phyloP scores from a whole-genome alignment of 2,113 vertebrate genomes.

The Neotoma lepida region DNA sequence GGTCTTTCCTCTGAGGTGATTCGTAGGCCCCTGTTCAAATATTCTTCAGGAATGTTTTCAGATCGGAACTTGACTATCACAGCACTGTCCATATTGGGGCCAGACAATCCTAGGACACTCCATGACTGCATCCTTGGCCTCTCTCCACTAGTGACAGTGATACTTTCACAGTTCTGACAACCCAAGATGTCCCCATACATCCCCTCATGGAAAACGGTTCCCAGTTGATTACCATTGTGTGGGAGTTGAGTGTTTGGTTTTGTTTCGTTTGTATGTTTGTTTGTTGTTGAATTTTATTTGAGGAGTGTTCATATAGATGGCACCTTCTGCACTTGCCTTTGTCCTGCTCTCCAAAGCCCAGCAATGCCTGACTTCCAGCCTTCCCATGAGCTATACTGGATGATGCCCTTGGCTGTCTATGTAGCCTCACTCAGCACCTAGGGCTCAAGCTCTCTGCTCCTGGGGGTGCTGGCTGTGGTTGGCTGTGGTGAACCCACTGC shows the following conservation, averaged over 20 bases:
- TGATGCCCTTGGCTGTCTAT: background rate
- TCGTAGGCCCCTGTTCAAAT: background rate
- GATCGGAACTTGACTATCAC: background rate
- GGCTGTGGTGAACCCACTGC: background rate
- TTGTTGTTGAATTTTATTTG: background rate
- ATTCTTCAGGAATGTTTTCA: background rate
- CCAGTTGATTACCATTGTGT: background rate
- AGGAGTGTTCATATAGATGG: background rate
- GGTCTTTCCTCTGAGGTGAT: background rate
- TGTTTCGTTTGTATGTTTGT: background rate
- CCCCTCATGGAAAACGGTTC: background rate
- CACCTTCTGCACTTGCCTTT: background rate
- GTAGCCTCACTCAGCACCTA: background rate
- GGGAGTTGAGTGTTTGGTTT: background rate
- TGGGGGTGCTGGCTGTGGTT: background rate
- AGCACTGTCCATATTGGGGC: background rate
- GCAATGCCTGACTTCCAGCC: background rate
- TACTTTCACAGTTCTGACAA: background rate
- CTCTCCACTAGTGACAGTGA: background rate
- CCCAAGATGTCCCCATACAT: background rate
- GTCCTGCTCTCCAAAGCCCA: background rate
- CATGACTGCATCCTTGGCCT: background rate
- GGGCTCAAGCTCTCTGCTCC: background rate
- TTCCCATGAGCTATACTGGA: background rate
- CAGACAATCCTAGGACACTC: background rate